Conservation (phyloP, 2,888 invertebrate species). For the Diploptera punctata region DNA sequence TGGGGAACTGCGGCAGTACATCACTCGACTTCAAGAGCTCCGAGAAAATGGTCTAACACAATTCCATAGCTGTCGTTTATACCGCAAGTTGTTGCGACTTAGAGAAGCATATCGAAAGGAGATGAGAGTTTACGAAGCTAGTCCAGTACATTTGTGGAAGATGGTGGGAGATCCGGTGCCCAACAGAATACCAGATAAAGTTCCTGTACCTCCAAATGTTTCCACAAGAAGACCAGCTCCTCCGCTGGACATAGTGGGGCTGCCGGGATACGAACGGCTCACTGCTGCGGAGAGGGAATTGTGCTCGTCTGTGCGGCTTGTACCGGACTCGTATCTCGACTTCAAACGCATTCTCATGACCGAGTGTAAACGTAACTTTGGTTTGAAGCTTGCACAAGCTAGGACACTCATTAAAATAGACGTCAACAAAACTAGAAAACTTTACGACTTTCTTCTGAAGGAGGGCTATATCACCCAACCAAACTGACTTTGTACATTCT, state of each 20-base stretch:
- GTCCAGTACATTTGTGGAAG: constrained; percentile 40
- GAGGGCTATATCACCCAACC: constrained; percentile 71
- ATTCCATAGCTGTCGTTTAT: constrained; percentile 68
- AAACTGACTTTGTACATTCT: constrained; percentile 11
- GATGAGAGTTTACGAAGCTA: constrained; percentile 53
- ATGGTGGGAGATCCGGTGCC: neutral
- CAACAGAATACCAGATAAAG: neutral
- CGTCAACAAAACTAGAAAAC: constrained; percentile 81
- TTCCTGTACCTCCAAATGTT: neutral
- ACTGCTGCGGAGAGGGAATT: constrained; percentile 73
- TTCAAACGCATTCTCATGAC: constrained; percentile 75
- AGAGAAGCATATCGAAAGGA: constrained; percentile 63
- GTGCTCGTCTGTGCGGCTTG: constrained; percentile 76
- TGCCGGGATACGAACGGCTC: constrained; percentile 82
- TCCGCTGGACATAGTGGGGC: constrained; percentile 70
- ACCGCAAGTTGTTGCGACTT: constrained; percentile 67
- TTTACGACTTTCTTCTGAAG: constrained; percentile 77
- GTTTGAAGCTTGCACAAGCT: constrained; percentile 80
- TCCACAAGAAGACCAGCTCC: constrained; percentile 52
- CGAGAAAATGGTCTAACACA: constrained; percentile 74
- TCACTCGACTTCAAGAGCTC: constrained; percentile 50
- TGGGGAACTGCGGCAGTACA: constrained; percentile 66
- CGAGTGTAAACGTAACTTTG: constrained; percentile 79
- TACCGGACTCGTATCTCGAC: constrained; percentile 80
- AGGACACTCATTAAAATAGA: constrained; percentile 87